Base-by-base conservation (phyloP, 2,113 vertebrate genomes). In the Indicator maculatus region DNA sequence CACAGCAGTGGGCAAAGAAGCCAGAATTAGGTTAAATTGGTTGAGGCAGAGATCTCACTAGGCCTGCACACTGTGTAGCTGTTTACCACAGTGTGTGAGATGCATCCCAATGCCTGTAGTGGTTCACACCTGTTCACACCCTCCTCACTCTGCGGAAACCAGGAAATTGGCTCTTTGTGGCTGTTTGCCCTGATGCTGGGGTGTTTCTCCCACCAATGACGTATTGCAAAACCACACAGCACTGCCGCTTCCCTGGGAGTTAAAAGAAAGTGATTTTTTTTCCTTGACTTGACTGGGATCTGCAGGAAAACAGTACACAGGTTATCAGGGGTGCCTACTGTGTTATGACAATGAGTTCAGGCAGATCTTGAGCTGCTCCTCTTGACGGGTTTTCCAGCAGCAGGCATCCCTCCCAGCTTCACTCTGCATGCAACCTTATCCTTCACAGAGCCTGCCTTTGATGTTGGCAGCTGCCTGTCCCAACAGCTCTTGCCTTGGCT, bases 1-100 rank as follows among this genome's bases (percentile, higher is more conserved):
- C 0, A 0, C 2, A 2, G 38, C 79, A 38, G 4, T n/a, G 5
- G n/a, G 16, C 18, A 67, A 36, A 47, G 30, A 67, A 83, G 23
- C 13, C 39, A 61, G 38, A 63, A 30, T 7, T 50, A 39, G 27
- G 30, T 47, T 44, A 39, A 47, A 78, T 27, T 6, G 16, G 26
- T 38, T 44, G 66, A 85, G 27, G 14, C 17, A 33, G 36, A 65
- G 39, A n/a, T 56, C 33, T 71, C 33, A 2, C 11, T 15, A 44
- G 50, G 59, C 52, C 39, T 77, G 79, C 52, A 30, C 0, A 0
- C 31, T 2, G 5, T 0, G 1, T 14, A 45, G 36, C 39, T 87
- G 16, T 26, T 76, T 16, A 39, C n/a, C 69, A 6, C 50, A n/a
- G 61, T 0, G 5, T 16, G 11, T 39, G 38, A 16, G 64, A 72